phyloP scores from a whole-genome alignment of 1,140 invertebrate species.

The Tetramorium parvispinum region DNA sequence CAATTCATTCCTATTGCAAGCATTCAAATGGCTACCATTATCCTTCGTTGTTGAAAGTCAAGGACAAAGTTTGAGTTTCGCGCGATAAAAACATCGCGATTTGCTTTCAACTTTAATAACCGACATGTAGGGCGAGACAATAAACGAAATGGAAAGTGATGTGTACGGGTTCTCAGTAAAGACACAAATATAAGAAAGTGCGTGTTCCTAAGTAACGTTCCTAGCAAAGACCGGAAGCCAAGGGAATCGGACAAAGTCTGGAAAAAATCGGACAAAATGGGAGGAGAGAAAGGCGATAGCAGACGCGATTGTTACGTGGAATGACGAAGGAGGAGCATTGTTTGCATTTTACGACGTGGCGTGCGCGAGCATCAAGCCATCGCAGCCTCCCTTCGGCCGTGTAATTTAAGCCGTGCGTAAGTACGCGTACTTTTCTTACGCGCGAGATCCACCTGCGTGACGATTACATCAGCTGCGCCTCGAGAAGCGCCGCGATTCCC shows the following conservation, averaged over 20 bases:
- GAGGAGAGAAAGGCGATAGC: slow-evolving; percentile 31
- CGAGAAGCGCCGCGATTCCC: not conserved
- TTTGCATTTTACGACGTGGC: slow-evolving; percentile 50
- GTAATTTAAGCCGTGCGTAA: slow-evolving; percentile 48
- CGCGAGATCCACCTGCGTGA: slow-evolving; percentile 30
- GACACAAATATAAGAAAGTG: not conserved
- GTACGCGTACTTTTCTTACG: slow-evolving; percentile 56
- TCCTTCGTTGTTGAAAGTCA: slow-evolving; percentile 7
- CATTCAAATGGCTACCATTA: slow-evolving; percentile 22
- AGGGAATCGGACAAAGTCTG: not conserved
- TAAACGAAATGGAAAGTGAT: slow-evolving; percentile 27
- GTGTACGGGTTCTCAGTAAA: not conserved
- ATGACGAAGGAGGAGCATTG: slow-evolving; percentile 61
- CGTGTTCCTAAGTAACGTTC: not conserved
- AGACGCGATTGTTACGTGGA: slow-evolving; percentile 35
- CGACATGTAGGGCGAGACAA: not conserved
- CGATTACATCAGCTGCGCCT: slow-evolving; percentile 49
- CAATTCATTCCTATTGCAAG: slow-evolving; percentile 10
- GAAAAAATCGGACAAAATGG: slow-evolving; percentile 25
- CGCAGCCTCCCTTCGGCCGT: slow-evolving; percentile 26
- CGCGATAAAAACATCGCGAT: not conserved
- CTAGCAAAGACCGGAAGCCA: not conserved
- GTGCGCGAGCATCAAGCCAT: not conserved
- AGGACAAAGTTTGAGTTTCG: slow-evolving; percentile 22
- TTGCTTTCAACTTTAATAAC: not conserved